Conservation (phyloP, 2,888 invertebrate genomes). For the Ophion ventricosus region DNA sequence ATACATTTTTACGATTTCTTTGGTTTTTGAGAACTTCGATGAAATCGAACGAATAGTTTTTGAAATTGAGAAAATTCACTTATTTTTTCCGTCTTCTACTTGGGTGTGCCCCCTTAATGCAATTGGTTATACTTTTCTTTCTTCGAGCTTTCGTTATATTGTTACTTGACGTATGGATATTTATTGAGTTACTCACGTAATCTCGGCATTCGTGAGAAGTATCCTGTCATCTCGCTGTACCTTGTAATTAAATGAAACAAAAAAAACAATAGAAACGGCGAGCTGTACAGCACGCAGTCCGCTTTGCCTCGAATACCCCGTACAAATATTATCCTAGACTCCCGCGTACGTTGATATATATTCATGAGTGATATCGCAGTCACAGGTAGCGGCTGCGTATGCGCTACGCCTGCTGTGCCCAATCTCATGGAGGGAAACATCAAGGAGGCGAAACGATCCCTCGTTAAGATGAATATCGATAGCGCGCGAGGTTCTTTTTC, state of each 20-base stretch:
- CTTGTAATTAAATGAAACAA: background rate
- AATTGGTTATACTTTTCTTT: background rate
- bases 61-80: too few species aligned
- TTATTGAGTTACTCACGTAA: background rate
- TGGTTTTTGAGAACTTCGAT: too few species aligned
- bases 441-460: constrained; percentile 59
- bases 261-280: background rate
- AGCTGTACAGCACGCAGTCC: background rate
- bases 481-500: constrained; percentile 40
- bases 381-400: constrained; percentile 6
- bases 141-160: background rate
- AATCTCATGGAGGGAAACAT: constrained; percentile 48
- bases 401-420: constrained; percentile 26
- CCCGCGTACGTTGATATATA: background rate
- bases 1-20: too few species aligned
- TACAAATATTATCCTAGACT: constrained; percentile 11
- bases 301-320: constrained; percentile 10
- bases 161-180: background rate
- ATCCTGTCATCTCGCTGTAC: background rate
- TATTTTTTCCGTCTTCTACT: too few species aligned
- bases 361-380: constrained; percentile 30
- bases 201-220: background rate
- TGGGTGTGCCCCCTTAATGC: too few species aligned
- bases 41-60: too few species aligned
- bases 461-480: constrained; percentile 66